Evolutionary conservation across 2,888 invertebrate species (phyloP), one percentile per base, ranked within the genome.

Genomic region (Chesias legatella): DNA sequence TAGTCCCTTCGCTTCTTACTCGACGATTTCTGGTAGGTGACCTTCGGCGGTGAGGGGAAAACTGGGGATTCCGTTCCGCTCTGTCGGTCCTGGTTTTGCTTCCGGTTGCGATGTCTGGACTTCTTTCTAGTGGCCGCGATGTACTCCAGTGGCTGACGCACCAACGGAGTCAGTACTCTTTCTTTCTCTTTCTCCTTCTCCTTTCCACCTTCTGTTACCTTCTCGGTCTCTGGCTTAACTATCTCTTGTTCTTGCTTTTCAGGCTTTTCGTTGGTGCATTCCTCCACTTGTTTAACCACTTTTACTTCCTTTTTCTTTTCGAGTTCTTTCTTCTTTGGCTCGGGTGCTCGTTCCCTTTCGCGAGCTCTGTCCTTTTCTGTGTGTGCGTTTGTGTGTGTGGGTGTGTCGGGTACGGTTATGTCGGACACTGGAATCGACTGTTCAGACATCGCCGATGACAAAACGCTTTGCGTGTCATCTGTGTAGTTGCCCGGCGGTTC

Each of bases 371-470:
- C 91, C 60, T 89, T 90, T 60, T 88, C 91, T 59, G 90, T 91
- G 50, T 88, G 91, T 59, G 90, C 91, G 50, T 17, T 17, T 17
- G 13, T 17, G 5, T 92, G 88, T 23, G 90, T 88, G 24, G 79
- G 77, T 67, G 58, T 78, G 51, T 89, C 89, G 20, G 88, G 88
- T 24, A 90, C 86, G 10, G 92, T 91, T 20, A 92, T 89, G 63
- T 93, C 93, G 53, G 90, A 91, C 75, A 92, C 91, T 66, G 91
- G 91, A 72, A 92, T 90, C 38, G 93, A 93, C 62, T 91, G 90
- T 78, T 92, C 92, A 33, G 94, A 94, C 75, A 94, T 90, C 7
- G 90, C 92, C 21, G 94, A 94, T 8, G 94, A 94, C 53, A 94
- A 84, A 26, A 94, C 89, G 75, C 94, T 94, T 57, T 93, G 93